Conservation (phyloP, 1,140 invertebrate genomes). For the Chironomus tepperi region DNA sequence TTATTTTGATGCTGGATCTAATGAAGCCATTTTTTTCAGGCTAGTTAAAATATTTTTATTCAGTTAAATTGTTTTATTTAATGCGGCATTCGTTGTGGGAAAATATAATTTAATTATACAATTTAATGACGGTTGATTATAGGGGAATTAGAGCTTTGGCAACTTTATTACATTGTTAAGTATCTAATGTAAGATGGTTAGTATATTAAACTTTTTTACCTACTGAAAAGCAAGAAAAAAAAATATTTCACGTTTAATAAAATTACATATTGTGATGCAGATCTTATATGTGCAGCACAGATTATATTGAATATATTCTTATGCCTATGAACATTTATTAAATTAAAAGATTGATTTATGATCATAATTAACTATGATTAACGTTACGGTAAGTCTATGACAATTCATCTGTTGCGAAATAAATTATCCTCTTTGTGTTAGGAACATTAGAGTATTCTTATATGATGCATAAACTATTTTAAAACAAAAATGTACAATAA, state of each 20-base stretch:
- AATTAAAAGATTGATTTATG: too few species aligned
- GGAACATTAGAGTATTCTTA: too few species aligned
- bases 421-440: too few species aligned
- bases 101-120: slow-evolving; percentile 1
- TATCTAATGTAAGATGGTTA: not conserved
- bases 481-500: too few species aligned
- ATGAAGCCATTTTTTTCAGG: slow-evolving; percentile 6
- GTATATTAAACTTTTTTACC: not conserved
- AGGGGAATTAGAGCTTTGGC: not conserved
- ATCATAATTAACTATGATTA: too few species aligned
- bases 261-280: too few species aligned
- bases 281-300: too few species aligned
- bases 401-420: too few species aligned
- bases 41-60: slow-evolving; percentile 10
- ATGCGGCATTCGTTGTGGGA: not conserved
- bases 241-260: not conserved
- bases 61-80: slow-evolving; percentile 10
- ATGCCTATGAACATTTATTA: too few species aligned
- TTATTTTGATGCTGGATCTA: not conserved
- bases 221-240: not conserved
- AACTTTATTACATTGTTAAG: not conserved
- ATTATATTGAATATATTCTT: too few species aligned
- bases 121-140: not conserved
- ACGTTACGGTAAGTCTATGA: too few species aligned
- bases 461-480: too few species aligned